A percentile compares a stretch with the other conserved stretches of the same genome.
These are phyloP conservation scores for rabbit (Oryctolagus cuniculus) DNA, from an alignment of 2,113 vertebrate species.

Conservation along the genomic window DNA sequence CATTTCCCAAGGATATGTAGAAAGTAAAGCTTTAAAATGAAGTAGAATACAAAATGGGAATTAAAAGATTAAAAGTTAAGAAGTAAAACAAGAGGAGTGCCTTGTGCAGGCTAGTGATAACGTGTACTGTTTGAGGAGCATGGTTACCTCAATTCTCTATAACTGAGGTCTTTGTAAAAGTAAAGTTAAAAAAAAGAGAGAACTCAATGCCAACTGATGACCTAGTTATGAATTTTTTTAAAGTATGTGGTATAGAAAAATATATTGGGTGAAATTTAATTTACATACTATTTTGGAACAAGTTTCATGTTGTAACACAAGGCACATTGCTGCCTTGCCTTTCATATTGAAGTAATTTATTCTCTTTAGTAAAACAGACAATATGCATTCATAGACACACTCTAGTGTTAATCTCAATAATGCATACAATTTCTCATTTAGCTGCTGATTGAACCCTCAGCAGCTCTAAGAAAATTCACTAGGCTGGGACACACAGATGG, in stretches of 20 bases:
- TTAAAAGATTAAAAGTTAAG: background rate
- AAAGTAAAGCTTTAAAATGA: constrained; percentile 17
- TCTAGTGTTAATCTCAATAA: background rate
- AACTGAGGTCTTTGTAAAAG: background rate
- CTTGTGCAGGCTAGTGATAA: background rate
- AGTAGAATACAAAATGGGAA: background rate
- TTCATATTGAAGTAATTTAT: background rate
- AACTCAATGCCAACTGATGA: background rate
- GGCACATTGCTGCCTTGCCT: background rate
- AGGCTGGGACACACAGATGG: background rate
- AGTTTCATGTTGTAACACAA: background rate
- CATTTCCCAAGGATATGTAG: background rate
- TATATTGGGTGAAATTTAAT: constrained; percentile 2
- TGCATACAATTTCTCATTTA: constrained; percentile 33
- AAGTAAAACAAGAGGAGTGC: background rate
- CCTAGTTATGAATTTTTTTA: background rate
- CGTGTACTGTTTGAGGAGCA: background rate
- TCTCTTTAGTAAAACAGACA: background rate
- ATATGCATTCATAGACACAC: background rate
- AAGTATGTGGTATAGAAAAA: constrained; percentile 38
- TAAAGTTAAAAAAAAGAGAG: constrained; percentile 11
- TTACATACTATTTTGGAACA: background rate
- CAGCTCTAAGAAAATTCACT: background rate
- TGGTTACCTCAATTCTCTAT: background rate
- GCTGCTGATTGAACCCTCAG: background rate